Conservation (phyloP, 2,888 invertebrate genomes). For the Pedicia rivosa region DNA sequence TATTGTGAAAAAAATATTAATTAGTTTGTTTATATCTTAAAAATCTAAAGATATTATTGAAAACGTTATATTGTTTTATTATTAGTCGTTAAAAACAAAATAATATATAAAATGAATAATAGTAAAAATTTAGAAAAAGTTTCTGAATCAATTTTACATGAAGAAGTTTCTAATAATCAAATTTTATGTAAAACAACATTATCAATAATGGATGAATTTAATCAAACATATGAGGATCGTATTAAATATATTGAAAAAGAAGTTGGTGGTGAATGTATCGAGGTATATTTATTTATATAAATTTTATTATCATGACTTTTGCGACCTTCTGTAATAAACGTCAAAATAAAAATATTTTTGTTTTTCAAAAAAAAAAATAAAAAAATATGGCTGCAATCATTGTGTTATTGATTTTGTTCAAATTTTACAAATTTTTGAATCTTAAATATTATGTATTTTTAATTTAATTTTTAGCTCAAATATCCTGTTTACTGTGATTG, state of each 20-base stretch:
- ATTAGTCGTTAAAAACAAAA: no score
- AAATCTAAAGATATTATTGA: no score
- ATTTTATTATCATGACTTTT: not conserved
- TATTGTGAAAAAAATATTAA: no score
- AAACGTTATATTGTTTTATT: no score
- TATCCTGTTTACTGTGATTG: slow-evolving; percentile 42
- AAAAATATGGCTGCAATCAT: not conserved
- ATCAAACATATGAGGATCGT: not conserved
- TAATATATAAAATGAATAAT: no score
- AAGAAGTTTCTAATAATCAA: no score
- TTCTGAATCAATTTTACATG: no score
- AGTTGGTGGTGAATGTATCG: not conserved
- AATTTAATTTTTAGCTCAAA: slow-evolving; percentile 37
- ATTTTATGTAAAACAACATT: no score
- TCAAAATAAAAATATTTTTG: not conserved
- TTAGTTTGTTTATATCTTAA: no score
- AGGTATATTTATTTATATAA: not conserved
- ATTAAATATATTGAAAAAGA: not conserved
- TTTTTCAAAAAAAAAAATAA: not conserved
- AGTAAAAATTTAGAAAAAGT: no score
- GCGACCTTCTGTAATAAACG: not conserved
- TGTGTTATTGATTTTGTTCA: no score
- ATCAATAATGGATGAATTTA: not conserved
- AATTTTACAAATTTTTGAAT: not conserved
- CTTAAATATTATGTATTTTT: no score